Percentiles rank a stretch among this genome's conserved stretches.
Evolutionary conservation across 2,888 invertebrate genomes (phyloP).

Genomic region (Agriotes lineatus): DNA sequence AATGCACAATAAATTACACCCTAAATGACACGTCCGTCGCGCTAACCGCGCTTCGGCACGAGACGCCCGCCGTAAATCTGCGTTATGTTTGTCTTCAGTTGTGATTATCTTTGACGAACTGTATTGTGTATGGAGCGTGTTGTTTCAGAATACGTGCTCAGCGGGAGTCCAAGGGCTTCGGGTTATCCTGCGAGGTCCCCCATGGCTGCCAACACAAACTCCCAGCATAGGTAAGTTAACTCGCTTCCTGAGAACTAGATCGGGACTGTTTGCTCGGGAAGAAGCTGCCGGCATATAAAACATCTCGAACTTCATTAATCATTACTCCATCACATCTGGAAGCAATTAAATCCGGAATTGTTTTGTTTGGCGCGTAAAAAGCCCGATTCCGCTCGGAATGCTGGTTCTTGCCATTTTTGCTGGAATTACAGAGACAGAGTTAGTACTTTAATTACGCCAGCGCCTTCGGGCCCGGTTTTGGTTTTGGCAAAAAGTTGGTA

Average conservation of each 20-base stretch:
- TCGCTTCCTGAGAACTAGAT: constrained; percentile 23
- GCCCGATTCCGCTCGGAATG: background rate
- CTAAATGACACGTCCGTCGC: constrained; percentile 42
- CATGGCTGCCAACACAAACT: constrained; percentile 59
- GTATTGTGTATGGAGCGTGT: constrained; percentile 46
- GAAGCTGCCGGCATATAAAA: constrained; percentile 23
- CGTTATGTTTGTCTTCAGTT: constrained; percentile 52
- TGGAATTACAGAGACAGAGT: background rate
- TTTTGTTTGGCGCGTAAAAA: constrained; percentile 14
- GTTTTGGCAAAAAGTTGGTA: background rate
- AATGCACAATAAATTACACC: constrained; percentile 48
- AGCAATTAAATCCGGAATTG: constrained; percentile 41
- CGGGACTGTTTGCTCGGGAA: background rate
- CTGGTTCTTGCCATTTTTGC: constrained; percentile 4
- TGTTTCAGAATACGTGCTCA: constrained; percentile 70
- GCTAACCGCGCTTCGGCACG: constrained; percentile 48
- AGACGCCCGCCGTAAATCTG: constrained; percentile 45
- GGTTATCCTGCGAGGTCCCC: constrained; percentile 68
- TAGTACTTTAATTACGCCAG: background rate
- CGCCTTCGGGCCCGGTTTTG: background rate
- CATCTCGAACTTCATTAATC: constrained; percentile 37
- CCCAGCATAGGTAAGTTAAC: constrained; percentile 68
- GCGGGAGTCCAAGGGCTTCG: constrained; percentile 67
- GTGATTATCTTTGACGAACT: constrained; percentile 50
- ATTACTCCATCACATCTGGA: constrained; percentile 43